phyloP scores from a whole-genome alignment of 2,888 invertebrate species.

The Polydrusus cervinus region DNA sequence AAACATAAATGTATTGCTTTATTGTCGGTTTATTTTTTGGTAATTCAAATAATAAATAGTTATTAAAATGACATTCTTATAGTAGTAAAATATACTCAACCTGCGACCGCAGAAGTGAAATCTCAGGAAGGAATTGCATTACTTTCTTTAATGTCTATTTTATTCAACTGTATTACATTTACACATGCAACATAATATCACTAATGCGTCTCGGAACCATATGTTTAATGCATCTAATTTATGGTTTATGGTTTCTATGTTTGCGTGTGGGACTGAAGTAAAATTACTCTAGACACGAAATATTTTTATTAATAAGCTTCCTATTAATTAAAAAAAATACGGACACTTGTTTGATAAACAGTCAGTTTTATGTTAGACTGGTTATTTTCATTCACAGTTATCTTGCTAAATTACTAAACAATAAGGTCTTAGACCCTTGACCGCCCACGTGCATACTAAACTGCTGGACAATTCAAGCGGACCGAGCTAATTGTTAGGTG shows the following conservation, averaged over 20 bases:
- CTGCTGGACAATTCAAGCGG: no score
- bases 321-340: no score
- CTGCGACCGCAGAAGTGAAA: slow-evolving; percentile 6
- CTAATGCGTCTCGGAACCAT: slow-evolving; percentile 9
- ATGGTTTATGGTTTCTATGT: slow-evolving; percentile 1
- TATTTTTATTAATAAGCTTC: neutral
- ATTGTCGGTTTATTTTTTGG: no score
- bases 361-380: no score
- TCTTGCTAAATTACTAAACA: no score
- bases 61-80: neutral
- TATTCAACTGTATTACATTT: neutral
- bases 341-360: no score
- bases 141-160: slow-evolving; percentile 12
- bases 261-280: slow-evolving; percentile 12
- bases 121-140: slow-evolving; percentile 10
- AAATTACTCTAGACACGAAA: slow-evolving; percentile 11
- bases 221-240: slow-evolving; percentile 20
- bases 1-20: no score
- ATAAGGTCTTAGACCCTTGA: no score
- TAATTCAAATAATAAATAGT: no score
- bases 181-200: slow-evolving; percentile 6
- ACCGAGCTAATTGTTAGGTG: no score
- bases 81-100: neutral
- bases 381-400: no score
- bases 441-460: no score